A percentile compares a stretch with the other conserved stretches of the same genome.
phyloP scores from a whole-genome alignment of 2,797 vertebrate species.

The Nothura maculosa region DNA sequence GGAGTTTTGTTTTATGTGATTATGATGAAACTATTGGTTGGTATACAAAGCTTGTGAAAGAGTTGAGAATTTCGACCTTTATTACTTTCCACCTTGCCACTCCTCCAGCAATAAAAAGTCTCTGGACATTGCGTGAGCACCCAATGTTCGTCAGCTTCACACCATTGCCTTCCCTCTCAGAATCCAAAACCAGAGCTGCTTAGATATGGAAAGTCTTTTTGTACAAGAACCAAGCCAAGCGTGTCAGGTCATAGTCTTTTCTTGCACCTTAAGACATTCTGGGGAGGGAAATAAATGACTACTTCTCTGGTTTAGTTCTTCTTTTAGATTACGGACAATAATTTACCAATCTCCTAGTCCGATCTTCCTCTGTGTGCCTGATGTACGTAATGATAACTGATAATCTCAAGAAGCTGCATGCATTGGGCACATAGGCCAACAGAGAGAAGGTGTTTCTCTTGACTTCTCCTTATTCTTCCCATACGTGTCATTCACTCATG shows the following conservation, averaged over 20 bases:
- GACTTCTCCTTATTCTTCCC: background rate
- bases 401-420: background rate
- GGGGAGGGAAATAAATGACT: background rate
- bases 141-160: background rate
- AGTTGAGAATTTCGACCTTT: background rate
- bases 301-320: background rate
- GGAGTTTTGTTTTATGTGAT: slow-evolving; percentile 4
- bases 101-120: slow-evolving; percentile 1
- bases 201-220: background rate
- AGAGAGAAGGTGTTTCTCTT: background rate
- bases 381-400: background rate
- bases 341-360: background rate
- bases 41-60: background rate
- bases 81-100: background rate
- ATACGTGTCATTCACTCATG: background rate
- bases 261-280: background rate
- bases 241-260: background rate
- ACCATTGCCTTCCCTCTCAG: background rate
- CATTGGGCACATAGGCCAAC: background rate
- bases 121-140: background rate
- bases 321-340: background rate
- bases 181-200: background rate
- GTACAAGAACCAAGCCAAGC: background rate
- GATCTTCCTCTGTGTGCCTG: background rate
- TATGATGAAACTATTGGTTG: slow-evolving; percentile 13